Evolutionary conservation across 2,113 vertebrate genomes (phyloP).

Genomic region (Clinocottus analis): DNA sequence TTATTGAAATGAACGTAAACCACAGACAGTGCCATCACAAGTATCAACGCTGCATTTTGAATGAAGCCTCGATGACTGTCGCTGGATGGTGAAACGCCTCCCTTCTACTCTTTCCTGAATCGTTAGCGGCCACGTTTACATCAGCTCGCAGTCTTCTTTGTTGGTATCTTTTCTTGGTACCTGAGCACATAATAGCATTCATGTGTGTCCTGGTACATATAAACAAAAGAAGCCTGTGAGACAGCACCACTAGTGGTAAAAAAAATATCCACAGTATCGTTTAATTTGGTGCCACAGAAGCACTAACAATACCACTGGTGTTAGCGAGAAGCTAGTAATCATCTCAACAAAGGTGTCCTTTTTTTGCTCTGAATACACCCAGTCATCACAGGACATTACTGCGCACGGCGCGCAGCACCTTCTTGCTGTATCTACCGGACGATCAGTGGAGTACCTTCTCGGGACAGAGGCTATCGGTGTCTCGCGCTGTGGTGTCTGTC

Average conservation of each 20-base stretch:
- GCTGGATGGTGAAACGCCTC: background rate
- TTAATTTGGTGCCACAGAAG: background rate
- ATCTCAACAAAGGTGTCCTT: background rate
- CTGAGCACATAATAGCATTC: background rate
- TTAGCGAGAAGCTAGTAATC: background rate
- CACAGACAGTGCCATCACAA: background rate
- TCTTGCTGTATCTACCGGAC: conserved; percentile 25
- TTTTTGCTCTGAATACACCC: background rate
- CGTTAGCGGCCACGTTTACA: background rate
- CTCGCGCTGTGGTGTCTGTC: conserved; percentile 46
- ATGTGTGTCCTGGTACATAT: background rate
- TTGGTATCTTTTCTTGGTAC: no score
- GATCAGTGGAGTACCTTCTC: conserved; percentile 58
- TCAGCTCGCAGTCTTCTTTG: background rate
- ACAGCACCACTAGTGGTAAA: background rate
- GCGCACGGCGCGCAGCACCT: background rate
- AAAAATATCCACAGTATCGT: background rate
- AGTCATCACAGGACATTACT: background rate
- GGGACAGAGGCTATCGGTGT: conserved; percentile 51
- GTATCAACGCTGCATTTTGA: background rate
- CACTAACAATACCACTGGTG: background rate
- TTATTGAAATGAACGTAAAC: background rate
- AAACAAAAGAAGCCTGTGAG: background rate
- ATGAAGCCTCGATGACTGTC: background rate
- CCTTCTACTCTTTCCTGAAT: background rate